phyloP scores from a whole-genome alignment of 2,888 invertebrate species.

The Germaria angustata region DNA sequence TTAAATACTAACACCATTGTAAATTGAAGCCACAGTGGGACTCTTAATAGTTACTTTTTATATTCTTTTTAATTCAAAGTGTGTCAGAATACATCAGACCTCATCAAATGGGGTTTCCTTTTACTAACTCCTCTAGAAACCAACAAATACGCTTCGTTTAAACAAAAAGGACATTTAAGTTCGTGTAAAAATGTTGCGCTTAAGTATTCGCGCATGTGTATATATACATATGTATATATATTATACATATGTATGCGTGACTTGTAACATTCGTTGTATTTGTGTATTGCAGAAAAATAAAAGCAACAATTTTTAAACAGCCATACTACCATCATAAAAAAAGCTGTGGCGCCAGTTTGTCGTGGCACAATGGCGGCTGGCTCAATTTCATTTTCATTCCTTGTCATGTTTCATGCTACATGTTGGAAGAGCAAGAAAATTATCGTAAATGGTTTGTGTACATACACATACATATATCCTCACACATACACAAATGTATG shows the following conservation, averaged over 20 bases:
- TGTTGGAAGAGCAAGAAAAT: slow-evolving; percentile 51
- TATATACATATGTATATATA: too few species aligned
- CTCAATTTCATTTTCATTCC: slow-evolving; percentile 62
- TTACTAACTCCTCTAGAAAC: slow-evolving; percentile 9
- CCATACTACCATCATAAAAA: slow-evolving; percentile 53
- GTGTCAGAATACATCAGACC: slow-evolving; percentile 27
- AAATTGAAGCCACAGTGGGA: slow-evolving; percentile 48
- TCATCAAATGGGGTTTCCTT: slow-evolving; percentile 32
- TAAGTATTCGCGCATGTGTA: background rate
- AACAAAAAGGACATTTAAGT: slow-evolving; percentile 59
- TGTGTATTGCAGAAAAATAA: slow-evolving; percentile 28
- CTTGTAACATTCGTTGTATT: slow-evolving; percentile 11
- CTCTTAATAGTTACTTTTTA: slow-evolving; percentile 41
- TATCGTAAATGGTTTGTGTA: slow-evolving; percentile 38
- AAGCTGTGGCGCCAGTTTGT: slow-evolving; percentile 69
- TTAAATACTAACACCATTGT: slow-evolving; percentile 22
- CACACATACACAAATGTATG: background rate
- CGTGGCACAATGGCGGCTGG: slow-evolving; percentile 68
- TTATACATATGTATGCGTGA: too few species aligned
- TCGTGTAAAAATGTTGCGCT: slow-evolving; percentile 46
- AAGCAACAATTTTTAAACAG: slow-evolving; percentile 61
- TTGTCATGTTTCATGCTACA: slow-evolving; percentile 63
- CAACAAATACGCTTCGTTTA: background rate
- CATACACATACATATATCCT: background rate
- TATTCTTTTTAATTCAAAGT: background rate